These are phyloP conservation scores for Glyphotaelius pellucidus DNA, from an alignment of 2,888 invertebrate genomes.

Conservation along the genomic window DNA sequence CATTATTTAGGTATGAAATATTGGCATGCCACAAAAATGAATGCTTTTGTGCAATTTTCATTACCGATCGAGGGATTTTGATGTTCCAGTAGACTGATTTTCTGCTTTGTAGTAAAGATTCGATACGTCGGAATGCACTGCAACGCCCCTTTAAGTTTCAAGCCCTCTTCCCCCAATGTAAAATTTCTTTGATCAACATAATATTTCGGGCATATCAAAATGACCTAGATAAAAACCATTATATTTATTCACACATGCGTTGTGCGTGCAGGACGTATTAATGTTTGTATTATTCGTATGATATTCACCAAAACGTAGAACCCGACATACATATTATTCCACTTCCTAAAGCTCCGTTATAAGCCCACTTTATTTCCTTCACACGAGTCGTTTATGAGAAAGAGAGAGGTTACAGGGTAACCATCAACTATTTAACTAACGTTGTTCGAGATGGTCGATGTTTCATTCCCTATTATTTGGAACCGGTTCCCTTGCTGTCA, in stretches of 20 bases:
- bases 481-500: no score
- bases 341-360: not conserved
- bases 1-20: no score
- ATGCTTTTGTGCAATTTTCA: no score
- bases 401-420: not conserved
- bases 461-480: no score
- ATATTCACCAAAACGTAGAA: not conserved
- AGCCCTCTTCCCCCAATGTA: not conserved
- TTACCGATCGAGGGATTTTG: no score
- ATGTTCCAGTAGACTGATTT: no score
- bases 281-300: not conserved
- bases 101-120: not conserved
- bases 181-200: not conserved
- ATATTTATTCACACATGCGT: not conserved
- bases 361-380: not conserved
- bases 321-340: not conserved
- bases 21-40: no score
- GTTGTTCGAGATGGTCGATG: no score
- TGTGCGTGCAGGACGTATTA: not conserved
- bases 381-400: not conserved
- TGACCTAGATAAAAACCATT: not conserved
- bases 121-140: not conserved
- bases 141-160: not conserved
- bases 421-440: not conserved
- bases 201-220: not conserved